These are phyloP conservation scores for Drosophila ogumai DNA, from an alignment of 1,140 invertebrate species.

Conservation along the genomic window DNA sequence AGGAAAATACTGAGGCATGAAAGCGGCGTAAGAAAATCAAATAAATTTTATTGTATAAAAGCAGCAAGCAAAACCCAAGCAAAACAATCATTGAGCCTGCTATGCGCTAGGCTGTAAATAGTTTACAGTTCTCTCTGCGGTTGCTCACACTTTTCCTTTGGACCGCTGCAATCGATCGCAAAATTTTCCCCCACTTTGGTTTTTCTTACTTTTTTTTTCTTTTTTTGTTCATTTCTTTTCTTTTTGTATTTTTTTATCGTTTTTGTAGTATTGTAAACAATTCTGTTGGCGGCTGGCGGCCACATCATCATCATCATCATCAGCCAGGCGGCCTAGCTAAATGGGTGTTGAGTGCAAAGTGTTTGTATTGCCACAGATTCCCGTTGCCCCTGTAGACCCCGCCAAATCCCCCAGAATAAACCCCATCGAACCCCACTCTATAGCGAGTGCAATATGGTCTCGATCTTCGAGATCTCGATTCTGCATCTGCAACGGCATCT, in stretches of 20 bases:
- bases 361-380: constrained; percentile 66
- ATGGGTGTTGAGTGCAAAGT: constrained; percentile 82
- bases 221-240: constrained; percentile 1
- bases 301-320: constrained; percentile 59
- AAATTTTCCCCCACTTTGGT: constrained; percentile 55
- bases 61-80: constrained; percentile 52
- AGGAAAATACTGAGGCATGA: constrained; percentile 80
- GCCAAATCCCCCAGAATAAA: neutral
- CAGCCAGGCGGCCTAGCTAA: constrained; percentile 62
- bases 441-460: constrained; percentile 63
- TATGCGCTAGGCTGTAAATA: constrained; percentile 74
- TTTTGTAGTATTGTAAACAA: constrained; percentile 70
- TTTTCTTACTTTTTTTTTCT: constrained; percentile 7
- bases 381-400: neutral
- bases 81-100: constrained; percentile 75
- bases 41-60: constrained; percentile 82
- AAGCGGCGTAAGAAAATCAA: constrained; percentile 80
- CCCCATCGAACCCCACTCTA: constrained; percentile 15
- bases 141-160: constrained; percentile 67
- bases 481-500: constrained; percentile 39
- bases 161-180: constrained; percentile 73
- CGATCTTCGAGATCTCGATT: constrained; percentile 26
- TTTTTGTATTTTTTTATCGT: constrained; percentile 37
- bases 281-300: constrained; percentile 67
- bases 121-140: constrained; percentile 75